Evolutionary conservation across 2,797 vertebrate species (phyloP), one percentile per base, ranked within the genome.

Genomic region (Phoxinus dragarum): DNA sequence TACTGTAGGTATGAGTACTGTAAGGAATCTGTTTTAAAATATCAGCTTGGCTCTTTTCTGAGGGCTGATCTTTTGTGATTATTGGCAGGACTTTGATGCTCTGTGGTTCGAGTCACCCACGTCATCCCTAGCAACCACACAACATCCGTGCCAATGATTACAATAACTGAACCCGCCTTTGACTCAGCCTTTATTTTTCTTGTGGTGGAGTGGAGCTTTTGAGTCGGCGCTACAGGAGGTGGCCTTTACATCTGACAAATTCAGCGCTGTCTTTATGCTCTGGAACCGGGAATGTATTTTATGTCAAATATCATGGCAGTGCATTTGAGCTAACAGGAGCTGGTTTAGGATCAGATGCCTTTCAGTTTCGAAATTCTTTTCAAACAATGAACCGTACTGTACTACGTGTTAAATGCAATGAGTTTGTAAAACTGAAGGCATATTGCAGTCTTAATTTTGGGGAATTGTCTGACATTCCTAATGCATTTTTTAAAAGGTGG

Each of bases 61-160:
- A 23, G 54, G 54, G 68, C 44, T 34, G 31, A 59, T 64, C 59
- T 79, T 85, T 85, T 85, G 84, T 85, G 77, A 80, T 85, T 66
- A 80, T 85, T 85, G 84, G 84, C 84, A 74, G 68, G 68, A 80
- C 67, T 71, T 85, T 17, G 66, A 85, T 85, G 84, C 77, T 80
- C 54, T 73, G 84, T 73, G 84, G 84, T 85, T 73, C 2, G 64
- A 71, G 42, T 80, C 38, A 5, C 42, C 56, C 67, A 27, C 84
- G 56, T 85, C 84, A 85, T 73, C 68, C 21, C 34, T 85, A 80
- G 56, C 67, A 74, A 73, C 84, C 77, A 52, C 77, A 80, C 67
- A 72, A 59, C 56, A 80, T 73, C 44, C 10, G 19, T 66, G 84
- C 84, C 84, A 85, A 80, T 85, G 59, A 80, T 80, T 85, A 73